These are phyloP conservation scores for Trichechus manatus DNA, from an alignment of 2,113 vertebrate species.

Conservation along the genomic window DNA sequence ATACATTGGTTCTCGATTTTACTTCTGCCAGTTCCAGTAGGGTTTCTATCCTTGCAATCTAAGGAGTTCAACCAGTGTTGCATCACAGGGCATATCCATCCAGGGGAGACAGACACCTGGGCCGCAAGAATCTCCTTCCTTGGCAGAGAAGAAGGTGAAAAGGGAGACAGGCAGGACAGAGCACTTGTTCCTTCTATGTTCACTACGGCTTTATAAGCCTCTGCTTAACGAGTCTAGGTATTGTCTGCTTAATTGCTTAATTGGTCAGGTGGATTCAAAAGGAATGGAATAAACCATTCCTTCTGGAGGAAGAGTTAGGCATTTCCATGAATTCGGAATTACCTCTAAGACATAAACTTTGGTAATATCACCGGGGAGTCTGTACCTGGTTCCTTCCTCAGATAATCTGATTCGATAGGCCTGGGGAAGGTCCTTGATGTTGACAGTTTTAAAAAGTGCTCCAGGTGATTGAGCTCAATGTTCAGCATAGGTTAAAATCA, in stretches of 20 bases:
- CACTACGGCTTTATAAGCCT: neutral
- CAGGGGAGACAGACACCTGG: neutral
- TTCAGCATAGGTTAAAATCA: neutral
- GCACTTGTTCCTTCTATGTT: neutral
- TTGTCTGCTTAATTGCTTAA: neutral
- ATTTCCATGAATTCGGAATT: neutral
- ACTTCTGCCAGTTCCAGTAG: neutral
- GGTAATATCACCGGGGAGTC: neutral
- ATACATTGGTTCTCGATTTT: neutral
- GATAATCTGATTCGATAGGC: neutral
- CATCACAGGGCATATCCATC: neutral
- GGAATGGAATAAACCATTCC: neutral
- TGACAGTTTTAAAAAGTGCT: neutral
- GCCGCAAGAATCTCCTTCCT: neutral
- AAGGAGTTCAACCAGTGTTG: neutral
- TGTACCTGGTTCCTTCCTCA: neutral
- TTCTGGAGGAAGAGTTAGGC: slow-evolving; percentile 18
- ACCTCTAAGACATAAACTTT: neutral
- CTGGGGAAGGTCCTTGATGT: neutral
- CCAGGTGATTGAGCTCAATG: neutral
- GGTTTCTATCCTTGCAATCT: neutral
- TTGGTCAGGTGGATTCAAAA: neutral
- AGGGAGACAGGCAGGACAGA: too few relatives aligned
- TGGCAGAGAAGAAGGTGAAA: neutral
- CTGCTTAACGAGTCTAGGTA: neutral